These are phyloP conservation scores for Propithecus coquereli DNA, from an alignment of 2,113 vertebrate genomes.

Conservation along the genomic window DNA sequence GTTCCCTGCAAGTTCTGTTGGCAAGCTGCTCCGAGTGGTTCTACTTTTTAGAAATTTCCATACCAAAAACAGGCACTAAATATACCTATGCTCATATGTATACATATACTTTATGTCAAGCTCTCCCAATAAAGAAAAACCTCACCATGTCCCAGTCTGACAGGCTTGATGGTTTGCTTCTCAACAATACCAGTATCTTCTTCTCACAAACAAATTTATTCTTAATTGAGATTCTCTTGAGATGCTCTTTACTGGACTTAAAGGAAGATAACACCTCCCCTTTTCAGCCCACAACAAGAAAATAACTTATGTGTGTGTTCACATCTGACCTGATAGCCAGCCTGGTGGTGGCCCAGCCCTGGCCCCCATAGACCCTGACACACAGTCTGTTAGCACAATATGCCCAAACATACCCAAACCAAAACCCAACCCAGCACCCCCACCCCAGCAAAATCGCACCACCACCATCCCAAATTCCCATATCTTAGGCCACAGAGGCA, in stretches of 20 bases:
- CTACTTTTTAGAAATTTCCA: background rate
- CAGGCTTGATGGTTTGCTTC: background rate
- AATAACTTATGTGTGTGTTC: background rate
- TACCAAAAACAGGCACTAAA: background rate
- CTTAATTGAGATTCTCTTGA: background rate
- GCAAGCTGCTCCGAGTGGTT: background rate
- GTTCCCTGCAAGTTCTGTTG: background rate
- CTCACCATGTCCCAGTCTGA: background rate
- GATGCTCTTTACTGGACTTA: background rate
- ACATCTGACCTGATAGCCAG: background rate
- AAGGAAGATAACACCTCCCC: background rate
- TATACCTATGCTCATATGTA: background rate
- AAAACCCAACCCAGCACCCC: background rate
- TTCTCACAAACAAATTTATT: background rate
- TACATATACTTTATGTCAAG: background rate
- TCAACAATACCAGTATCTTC: background rate
- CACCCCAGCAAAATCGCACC: background rate
- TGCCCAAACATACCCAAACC: background rate
- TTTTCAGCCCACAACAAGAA: background rate
- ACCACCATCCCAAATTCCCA: background rate
- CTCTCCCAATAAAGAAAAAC: background rate
- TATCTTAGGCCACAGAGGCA: background rate
- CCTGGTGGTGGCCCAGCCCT: background rate
- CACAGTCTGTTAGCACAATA: background rate
- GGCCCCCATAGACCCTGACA: background rate